Conservation (phyloP, 2,888 invertebrate species). For the Drosophila tripunctata region DNA sequence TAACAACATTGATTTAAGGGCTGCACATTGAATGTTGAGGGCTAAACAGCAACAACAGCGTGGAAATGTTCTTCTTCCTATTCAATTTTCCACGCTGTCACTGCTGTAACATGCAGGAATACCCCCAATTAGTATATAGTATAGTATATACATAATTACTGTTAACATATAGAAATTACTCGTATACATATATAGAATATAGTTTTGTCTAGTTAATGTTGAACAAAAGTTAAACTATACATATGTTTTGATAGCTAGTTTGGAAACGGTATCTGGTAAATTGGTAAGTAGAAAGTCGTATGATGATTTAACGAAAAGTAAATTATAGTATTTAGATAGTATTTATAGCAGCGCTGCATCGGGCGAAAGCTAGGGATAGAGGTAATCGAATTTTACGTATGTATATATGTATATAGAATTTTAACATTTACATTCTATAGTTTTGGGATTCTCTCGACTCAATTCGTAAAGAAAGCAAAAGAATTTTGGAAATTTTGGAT, state of each 20-base stretch:
- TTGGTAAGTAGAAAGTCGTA: neutral
- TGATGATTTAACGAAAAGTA: neutral
- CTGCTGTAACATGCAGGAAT: conserved; percentile 36
- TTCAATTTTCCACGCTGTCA: conserved; percentile 15
- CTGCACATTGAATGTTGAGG: conserved; percentile 6
- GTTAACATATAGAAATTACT: conserved; percentile 5
- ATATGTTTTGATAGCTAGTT: neutral
- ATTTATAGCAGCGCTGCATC: conserved; percentile 78
- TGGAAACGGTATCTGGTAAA: neutral
- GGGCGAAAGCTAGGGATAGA: conserved; percentile 44
- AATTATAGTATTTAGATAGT: neutral
- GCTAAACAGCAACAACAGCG: conserved; percentile 17
- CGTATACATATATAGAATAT: conserved; percentile 19
- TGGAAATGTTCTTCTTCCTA: conserved; percentile 3
- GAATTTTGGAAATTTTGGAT: conserved; percentile 1
- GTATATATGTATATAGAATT: conserved; percentile 1
- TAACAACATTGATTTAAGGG: conserved; percentile 41
- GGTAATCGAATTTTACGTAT: conserved; percentile 3
- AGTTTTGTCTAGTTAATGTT: conserved; percentile 17
- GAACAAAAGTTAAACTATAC: neutral
- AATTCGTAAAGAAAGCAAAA: neutral
- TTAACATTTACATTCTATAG: conserved; percentile 7
- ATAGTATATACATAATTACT: conserved; percentile 20
- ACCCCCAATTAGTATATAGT: conserved; percentile 22
- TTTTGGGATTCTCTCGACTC: neutral